These are phyloP conservation scores for Hypercompe scribonia DNA, from an alignment of 2,888 invertebrate genomes.

Conservation along the genomic window DNA sequence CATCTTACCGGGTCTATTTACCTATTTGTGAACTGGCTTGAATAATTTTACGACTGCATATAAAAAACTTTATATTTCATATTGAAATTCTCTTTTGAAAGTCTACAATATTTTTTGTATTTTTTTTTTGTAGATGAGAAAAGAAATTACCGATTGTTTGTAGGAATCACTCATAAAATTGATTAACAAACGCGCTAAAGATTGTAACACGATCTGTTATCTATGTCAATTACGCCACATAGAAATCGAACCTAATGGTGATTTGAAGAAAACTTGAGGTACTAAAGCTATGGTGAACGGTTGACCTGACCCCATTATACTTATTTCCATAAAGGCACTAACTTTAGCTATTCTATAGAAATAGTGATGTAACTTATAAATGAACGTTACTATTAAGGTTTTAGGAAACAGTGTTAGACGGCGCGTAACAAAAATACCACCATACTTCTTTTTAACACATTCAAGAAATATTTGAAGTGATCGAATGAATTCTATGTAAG, in stretches of 20 bases:
- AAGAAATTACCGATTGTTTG: no score
- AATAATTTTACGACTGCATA: no score
- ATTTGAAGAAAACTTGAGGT: constrained; percentile 51
- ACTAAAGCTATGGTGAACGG: constrained; percentile 53
- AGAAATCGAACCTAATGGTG: constrained; percentile 31
- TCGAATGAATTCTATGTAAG: neutral
- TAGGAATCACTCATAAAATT: no score
- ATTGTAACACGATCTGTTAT: neutral
- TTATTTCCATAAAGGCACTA: constrained; percentile 46
- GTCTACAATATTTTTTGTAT: no score
- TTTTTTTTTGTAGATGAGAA: no score
- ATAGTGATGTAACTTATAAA: constrained; percentile 36
- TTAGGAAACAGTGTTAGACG: neutral
- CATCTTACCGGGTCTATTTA: no score
- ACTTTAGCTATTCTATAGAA: constrained; percentile 32
- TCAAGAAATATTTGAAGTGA: neutral
- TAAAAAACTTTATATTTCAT: no score
- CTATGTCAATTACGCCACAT: neutral
- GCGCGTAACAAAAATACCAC: neutral
- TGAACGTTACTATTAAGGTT: constrained; percentile 13
- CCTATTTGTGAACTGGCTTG: no score
- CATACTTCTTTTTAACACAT: neutral
- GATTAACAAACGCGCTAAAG: neutral
- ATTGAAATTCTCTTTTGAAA: no score
- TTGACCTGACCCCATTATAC: constrained; percentile 69